These are phyloP conservation scores for Catalaphyllia jardinei DNA, from an alignment of 64 coral and sea anemone genomes.

Conservation along the genomic window DNA sequence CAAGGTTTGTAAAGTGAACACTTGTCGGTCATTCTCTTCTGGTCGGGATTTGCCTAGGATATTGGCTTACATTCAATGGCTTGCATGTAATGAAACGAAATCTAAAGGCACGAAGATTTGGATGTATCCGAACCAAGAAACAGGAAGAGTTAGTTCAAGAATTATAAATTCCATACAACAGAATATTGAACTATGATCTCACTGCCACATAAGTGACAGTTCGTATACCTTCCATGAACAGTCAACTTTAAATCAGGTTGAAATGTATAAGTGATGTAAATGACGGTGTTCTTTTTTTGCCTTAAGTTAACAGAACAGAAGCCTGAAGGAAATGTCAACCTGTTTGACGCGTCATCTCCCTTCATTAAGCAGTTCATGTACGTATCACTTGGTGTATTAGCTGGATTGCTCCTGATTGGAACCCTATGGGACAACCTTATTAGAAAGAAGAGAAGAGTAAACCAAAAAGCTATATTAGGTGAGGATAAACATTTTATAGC, in stretches of 20 bases:
- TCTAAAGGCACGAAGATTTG: too few species aligned
- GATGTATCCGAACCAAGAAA: too few species aligned
- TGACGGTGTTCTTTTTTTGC: neutral
- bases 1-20: too few species aligned
- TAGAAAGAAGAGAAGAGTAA: neutral
- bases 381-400: constrained; percentile 14
- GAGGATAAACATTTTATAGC: neutral
- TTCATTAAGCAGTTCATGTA: neutral
- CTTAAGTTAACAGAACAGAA: neutral
- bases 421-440: neutral
- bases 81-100: too few species aligned
- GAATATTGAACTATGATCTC: too few species aligned
- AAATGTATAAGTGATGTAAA: neutral
- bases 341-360: neutral
- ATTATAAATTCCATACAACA: too few species aligned
- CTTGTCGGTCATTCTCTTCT: neutral
- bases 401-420: constrained; percentile 11
- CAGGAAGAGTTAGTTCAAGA: too few species aligned
- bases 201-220: too few species aligned
- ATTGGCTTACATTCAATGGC: too few species aligned
- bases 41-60: too few species aligned
- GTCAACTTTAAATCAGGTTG: too few species aligned
- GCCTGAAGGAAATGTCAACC: neutral
- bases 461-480: neutral
- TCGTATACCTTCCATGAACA: neutral